phyloP scores from a whole-genome alignment of 2,113 vertebrate genomes.

The Anoura caudifer region DNA sequence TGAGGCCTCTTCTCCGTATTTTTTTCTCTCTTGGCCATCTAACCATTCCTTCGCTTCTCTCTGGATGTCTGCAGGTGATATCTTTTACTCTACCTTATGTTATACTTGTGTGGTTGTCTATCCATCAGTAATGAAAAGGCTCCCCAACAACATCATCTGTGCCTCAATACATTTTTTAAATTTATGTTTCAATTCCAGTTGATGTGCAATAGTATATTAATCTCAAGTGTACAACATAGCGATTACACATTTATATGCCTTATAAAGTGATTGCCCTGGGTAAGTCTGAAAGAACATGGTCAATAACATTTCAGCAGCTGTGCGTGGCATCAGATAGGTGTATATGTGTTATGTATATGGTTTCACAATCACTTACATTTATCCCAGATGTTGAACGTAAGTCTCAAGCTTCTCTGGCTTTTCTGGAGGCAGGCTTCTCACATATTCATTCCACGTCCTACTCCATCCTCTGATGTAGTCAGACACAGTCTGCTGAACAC shows the following conservation, averaged over 20 bases:
- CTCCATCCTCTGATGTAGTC: conserved; percentile 39
- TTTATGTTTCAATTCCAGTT: not conserved
- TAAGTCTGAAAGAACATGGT: not conserved
- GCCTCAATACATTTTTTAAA: not conserved
- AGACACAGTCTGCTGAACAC: conserved; percentile 66
- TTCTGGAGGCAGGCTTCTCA: not conserved
- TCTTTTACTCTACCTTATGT: not conserved
- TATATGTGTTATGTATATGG: too few species aligned
- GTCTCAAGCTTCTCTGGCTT: not conserved
- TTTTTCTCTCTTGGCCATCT: not conserved
- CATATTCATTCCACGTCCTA: conserved; percentile 22
- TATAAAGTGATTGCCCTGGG: not conserved
- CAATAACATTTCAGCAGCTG: too few species aligned
- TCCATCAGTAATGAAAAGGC: not conserved
- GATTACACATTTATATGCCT: not conserved
- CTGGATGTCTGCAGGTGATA: not conserved
- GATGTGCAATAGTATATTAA: not conserved
- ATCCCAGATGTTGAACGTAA: conserved; percentile 32
- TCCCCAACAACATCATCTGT: not conserved
- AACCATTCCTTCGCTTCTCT: not conserved
- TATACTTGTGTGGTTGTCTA: not conserved
- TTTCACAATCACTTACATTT: not conserved
- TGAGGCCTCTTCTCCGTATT: not conserved
- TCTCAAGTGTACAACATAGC: not conserved
- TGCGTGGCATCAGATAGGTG: too few species aligned